phyloP scores from a whole-genome alignment of 2,113 vertebrate species.

The Montifringilla adamsi region DNA sequence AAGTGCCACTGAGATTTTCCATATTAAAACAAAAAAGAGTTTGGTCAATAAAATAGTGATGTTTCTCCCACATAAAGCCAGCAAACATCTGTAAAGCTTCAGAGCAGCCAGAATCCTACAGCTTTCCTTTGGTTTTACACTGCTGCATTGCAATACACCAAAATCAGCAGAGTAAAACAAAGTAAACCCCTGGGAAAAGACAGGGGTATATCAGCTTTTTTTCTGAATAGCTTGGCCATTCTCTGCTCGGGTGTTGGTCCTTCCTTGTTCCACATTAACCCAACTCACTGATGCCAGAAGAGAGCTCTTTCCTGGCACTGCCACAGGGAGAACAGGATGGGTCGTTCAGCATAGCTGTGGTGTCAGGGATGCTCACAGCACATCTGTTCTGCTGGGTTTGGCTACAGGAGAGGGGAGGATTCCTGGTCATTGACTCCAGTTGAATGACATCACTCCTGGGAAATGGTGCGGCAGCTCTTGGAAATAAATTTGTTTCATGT shows the following conservation, averaged over 20 bases:
- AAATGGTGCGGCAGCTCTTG: neutral
- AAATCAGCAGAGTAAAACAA: neutral
- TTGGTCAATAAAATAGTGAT: constrained; percentile 22
- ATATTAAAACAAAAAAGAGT: constrained; percentile 27
- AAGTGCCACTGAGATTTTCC: constrained; percentile 57
- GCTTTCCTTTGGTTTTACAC: neutral
- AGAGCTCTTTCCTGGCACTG: neutral
- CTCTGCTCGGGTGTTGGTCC: neutral
- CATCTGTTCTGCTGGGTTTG: neutral
- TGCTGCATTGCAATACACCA: neutral
- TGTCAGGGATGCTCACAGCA: neutral
- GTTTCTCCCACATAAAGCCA: neutral
- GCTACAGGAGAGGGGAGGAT: neutral
- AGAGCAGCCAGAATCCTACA: neutral
- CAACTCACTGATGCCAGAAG: neutral
- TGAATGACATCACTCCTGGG: neutral
- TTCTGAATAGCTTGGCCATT: neutral
- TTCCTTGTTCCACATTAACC: neutral
- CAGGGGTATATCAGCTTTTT: neutral
- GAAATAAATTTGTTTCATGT: neutral
- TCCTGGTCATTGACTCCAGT: neutral
- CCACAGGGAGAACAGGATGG: neutral
- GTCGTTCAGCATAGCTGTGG: rapidly evolving
- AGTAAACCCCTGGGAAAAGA: neutral
- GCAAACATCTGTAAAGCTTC: constrained; percentile 43